Base-by-base conservation (phyloP, 2,888 invertebrate species). In the Rhogogaster chlorosoma region DNA sequence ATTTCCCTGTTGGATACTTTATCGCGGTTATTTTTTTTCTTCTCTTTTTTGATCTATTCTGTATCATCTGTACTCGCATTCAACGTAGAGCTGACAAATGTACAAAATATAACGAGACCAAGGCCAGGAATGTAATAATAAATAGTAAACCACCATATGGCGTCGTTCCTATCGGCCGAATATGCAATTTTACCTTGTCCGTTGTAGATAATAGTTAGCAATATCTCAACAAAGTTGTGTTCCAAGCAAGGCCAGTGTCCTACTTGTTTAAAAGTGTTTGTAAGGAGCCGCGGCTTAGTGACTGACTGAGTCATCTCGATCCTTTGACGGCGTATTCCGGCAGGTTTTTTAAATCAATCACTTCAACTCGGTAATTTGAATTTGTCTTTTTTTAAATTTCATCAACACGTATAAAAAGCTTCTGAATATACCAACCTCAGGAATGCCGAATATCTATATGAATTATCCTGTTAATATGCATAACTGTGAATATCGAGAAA, bases 181-280 rank as follows among this genome's bases (percentile, higher is more conserved):
- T 83, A 83, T 83, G 83, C 83, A 83, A 80, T 80, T 83, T 83
- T 83, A 42, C 83, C 83, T 83, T 67, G 70, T 70, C 83, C 83
- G 67, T 83, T 49, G 67, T 67, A 70, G 83, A 83, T 83, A 83
- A 83, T 83, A 70, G 83, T 83, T 83, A 70, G 83, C 70, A 83
- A 49, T 83, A 83, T 83, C 67, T 83, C 49, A 49, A 83, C 83
- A 83, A 83, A 83, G 70, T 83, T 83, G 45, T 83, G 83, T 67
- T 67, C 45, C 18, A 2, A 22, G 83, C 83, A 83, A 83, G 83
- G 83, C 83, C 83, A 26, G 83, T 83, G 83, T 83, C 83, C 83
- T 70, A 83, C 70, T 83, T 83, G 83, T 67, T 83, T 49, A 83
- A 45, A 83, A 67, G 42, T 83, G 49, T 22, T 67, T 22, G 67